These are phyloP conservation scores for Ips nitidus DNA, from an alignment of 1,140 invertebrate genomes.

Conservation along the genomic window DNA sequence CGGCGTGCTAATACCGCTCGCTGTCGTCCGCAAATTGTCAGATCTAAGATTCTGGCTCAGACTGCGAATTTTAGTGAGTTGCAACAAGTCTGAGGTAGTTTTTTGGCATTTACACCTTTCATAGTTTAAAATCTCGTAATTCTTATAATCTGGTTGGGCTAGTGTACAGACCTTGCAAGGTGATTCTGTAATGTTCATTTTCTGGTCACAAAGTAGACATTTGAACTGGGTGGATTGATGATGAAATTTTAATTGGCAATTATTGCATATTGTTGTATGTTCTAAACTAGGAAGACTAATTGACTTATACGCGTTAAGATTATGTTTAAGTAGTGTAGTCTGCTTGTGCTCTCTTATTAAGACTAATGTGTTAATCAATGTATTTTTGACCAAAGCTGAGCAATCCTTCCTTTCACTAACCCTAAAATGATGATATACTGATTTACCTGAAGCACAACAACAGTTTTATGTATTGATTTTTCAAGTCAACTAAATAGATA, in stretches of 20 bases:
- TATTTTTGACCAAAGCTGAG: constrained; percentile 38
- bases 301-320: constrained; percentile 25
- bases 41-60: constrained; percentile 45
- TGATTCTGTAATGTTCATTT: constrained; percentile 47
- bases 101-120: constrained; percentile 46
- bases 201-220: constrained; percentile 47
- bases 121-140: constrained; percentile 43
- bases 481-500: constrained; percentile 23
- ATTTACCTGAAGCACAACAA: constrained; percentile 20
- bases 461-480: constrained; percentile 38
- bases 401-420: constrained; percentile 34
- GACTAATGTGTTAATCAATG: constrained; percentile 34
- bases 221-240: constrained; percentile 20
- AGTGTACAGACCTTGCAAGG: constrained; percentile 49
- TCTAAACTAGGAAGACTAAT: constrained; percentile 36
- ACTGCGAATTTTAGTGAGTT: constrained; percentile 49
- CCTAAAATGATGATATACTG: constrained; percentile 37
- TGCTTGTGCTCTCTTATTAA: constrained; percentile 27
- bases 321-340: constrained; percentile 4
- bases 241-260: constrained; percentile 34
- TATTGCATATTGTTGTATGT: constrained; percentile 24
- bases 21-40: constrained; percentile 47
- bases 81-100: constrained; percentile 38
- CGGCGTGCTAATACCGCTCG: constrained; percentile 48
- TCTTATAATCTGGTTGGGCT: constrained; percentile 43